These are phyloP conservation scores for Aradophagus sp. DNA, from an alignment of 1,140 invertebrate species.

Conservation along the genomic window DNA sequence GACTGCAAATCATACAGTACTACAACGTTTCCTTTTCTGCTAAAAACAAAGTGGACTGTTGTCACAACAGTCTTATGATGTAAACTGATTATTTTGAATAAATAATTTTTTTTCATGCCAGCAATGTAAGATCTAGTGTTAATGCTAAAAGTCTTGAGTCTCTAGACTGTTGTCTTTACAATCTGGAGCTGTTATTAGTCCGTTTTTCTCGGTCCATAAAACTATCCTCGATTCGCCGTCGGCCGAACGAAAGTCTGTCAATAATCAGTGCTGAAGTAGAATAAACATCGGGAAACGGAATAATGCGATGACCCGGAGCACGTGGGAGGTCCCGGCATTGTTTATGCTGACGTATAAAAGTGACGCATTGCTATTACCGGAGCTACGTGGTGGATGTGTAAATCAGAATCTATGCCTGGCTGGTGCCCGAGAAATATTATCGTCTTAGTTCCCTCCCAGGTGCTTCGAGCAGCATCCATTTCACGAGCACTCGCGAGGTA, in stretches of 20 bases:
- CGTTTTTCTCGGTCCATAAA: too few relatives aligned
- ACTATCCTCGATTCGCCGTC: slow-evolving; percentile 18
- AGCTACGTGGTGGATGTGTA: slow-evolving; percentile 66
- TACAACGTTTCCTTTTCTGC: too few relatives aligned
- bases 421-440: slow-evolving; percentile 65
- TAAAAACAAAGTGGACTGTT: too few relatives aligned
- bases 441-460: slow-evolving; percentile 61
- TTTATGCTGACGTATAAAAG: slow-evolving; percentile 68
- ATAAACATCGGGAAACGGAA: slow-evolving; percentile 43
- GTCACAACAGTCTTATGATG: too few relatives aligned
- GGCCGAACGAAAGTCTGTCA: slow-evolving; percentile 25
- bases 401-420: slow-evolving; percentile 66
- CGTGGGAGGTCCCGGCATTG: slow-evolving; percentile 65
- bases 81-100: too few relatives aligned
- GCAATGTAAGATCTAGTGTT: too few relatives aligned
- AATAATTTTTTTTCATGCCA: too few relatives aligned
- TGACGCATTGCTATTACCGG: slow-evolving; percentile 67
- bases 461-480: slow-evolving; percentile 56
- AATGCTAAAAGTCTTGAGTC: too few relatives aligned
- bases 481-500: slow-evolving; percentile 57
- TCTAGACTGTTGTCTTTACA: too few relatives aligned
- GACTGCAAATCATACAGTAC: too few relatives aligned
- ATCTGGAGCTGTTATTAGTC: too few relatives aligned
- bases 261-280: slow-evolving; percentile 38
- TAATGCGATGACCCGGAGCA: slow-evolving; percentile 49